phyloP scores from a whole-genome alignment of 2,888 invertebrate species.

The Napeogenes sylphis region DNA sequence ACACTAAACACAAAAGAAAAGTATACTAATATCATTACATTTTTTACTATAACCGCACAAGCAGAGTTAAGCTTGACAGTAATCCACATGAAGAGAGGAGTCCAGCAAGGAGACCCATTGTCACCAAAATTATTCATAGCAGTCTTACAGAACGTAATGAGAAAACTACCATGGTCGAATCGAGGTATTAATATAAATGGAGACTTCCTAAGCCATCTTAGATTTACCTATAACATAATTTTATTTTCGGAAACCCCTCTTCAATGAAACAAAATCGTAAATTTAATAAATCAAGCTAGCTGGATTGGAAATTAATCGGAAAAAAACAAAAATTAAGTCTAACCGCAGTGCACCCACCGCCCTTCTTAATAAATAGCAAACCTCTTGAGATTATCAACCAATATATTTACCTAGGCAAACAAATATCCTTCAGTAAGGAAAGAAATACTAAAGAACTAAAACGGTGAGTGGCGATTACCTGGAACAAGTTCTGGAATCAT shows the following conservation, averaged over 20 bases:
- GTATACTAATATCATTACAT: slow-evolving; percentile 17
- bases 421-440: too few species aligned
- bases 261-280: too few species aligned
- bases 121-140: slow-evolving; percentile 27
- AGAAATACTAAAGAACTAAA: too few species aligned
- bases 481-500: too few species aligned
- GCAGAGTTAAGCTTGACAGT: slow-evolving; percentile 22
- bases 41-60: slow-evolving; percentile 19
- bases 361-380: too few species aligned
- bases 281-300: too few species aligned
- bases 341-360: too few species aligned
- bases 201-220: slow-evolving; percentile 13
- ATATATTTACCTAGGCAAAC: too few species aligned
- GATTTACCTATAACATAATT: slow-evolving; percentile 20
- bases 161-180: slow-evolving; percentile 19
- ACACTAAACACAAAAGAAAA: not conserved
- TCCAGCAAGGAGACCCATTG: slow-evolving; percentile 25
- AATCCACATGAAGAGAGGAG: slow-evolving; percentile 22
- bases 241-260: slow-evolving; percentile 10
- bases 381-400: too few species aligned
- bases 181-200: slow-evolving; percentile 25
- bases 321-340: too few species aligned
- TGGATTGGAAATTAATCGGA: too few species aligned
- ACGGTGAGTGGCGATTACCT: too few species aligned
- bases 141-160: slow-evolving; percentile 21